Evolutionary conservation across 2,888 invertebrate species (phyloP), one percentile per base, ranked within the genome.

Genomic region (Gisinianus flammeolus): DNA sequence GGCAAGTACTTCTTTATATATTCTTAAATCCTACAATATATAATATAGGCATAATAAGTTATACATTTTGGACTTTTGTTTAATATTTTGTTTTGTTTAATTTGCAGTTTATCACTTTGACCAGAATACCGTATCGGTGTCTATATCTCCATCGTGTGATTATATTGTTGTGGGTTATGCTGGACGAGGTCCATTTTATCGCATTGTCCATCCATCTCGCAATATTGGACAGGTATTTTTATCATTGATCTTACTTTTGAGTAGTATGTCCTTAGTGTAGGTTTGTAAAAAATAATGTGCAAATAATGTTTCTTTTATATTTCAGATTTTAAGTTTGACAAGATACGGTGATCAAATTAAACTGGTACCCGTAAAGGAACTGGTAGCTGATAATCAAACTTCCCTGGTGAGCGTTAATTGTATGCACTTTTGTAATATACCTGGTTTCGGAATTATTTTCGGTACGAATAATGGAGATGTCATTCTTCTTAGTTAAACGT

Each of bases 91-190:
- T n/a, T n/a, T n/a, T n/a, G n/a, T n/a, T n/a, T n/a, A n/a, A n/a
- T n/a, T n/a, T n/a, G n/a, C n/a, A n/a, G n/a, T 81, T 19, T 84
- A 80, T 69, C 83, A 83, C 64, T 84, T 84, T 79, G 83, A 84
- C 69, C 84, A 84, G 76, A 84, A 84, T 58, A 84, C 84, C 0
- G 84, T 84, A 44, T 83, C 83, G 6, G 81, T 84, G 8, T 81
- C 81, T 19, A 82, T 84, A 22, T 79, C 81, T 28, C 84, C 84
- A 1, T 82, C 82, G 24, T 83, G 82, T 77, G 83, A 84, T 77
- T 84, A 83, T 56, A 78, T 84, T 28, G 82, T 83, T 16, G 84
- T 84, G 4, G 84, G 83, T 10, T 84, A 83, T 79, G 84, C 84
- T 5, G 84, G 84, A 5, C 70, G 83, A 19, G 83, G 84, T n/a